phyloP scores from a whole-genome alignment of 2,113 vertebrate species.

The Scartelaos histophorus region DNA sequence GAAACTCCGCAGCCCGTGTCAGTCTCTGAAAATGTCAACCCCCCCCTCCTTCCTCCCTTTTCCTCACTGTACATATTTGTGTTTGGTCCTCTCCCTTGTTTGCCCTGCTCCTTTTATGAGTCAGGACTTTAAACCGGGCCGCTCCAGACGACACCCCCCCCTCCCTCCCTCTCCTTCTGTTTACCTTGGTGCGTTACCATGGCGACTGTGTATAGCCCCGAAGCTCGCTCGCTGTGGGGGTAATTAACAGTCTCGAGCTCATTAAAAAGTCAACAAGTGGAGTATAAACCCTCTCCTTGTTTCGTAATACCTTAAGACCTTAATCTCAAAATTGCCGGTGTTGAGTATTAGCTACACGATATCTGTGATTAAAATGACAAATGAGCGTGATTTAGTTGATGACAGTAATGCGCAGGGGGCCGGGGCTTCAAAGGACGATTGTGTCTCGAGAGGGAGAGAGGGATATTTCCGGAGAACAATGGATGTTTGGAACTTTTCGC shows the following conservation, averaged over 20 bases:
- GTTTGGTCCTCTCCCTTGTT: constrained; percentile 11
- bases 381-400: not conserved
- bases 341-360: not conserved
- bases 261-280: constrained; percentile 7
- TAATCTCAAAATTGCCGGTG: not conserved
- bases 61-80: not conserved
- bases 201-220: not conserved
- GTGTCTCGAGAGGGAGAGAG: constrained; percentile 39
- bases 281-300: not conserved
- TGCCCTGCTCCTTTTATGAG: constrained; percentile 11
- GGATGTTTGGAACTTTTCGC: constrained; percentile 44
- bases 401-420: not conserved
- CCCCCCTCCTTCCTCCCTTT: not conserved
- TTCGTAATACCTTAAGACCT: not conserved
- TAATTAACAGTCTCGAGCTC: constrained; percentile 12
- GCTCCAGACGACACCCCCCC: not conserved
- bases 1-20: not conserved
- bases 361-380: not conserved
- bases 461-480: constrained; percentile 71
- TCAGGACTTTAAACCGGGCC: not conserved
- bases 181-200: constrained; percentile 1
- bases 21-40: not conserved
- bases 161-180: not conserved
- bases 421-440: constrained; percentile 26
- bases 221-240: not conserved